phyloP scores from a whole-genome alignment of 1,140 invertebrate genomes.

The Laupala kohalensis region DNA sequence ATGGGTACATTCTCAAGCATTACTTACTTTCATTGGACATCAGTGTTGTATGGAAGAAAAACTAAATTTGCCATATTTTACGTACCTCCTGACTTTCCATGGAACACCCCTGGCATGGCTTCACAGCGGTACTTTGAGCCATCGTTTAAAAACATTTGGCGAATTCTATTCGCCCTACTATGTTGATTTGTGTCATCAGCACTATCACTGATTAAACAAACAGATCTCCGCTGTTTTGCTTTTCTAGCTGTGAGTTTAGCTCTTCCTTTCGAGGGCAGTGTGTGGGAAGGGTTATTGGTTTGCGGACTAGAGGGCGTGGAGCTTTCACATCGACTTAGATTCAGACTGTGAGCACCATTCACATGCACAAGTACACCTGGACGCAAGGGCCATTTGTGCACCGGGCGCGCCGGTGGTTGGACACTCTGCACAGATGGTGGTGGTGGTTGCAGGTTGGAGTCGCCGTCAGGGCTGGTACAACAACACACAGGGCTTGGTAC shows the following conservation, averaged over 20 bases:
- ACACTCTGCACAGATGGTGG: no score
- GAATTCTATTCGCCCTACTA: constrained; percentile 20
- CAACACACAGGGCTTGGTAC: constrained; percentile 5
- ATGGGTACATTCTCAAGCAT: neutral
- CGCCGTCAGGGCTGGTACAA: constrained; percentile 20
- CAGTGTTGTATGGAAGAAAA: neutral
- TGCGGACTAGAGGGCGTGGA: neutral
- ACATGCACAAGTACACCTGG: constrained; percentile 78
- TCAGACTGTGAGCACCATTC: constrained; percentile 52
- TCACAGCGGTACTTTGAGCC: constrained; percentile 17
- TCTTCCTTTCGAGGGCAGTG: neutral
- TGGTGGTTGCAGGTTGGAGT: constrained; percentile 19
- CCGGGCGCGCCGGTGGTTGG: constrained; percentile 29
- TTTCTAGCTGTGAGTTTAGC: constrained; percentile 3
- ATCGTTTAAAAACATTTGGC: constrained; percentile 22
- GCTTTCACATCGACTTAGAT: constrained; percentile 11
- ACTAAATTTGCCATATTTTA: neutral
- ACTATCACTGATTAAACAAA: constrained; percentile 2
- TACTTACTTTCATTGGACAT: neutral
- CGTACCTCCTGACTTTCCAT: constrained; percentile 24
- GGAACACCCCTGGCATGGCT: constrained; percentile 22
- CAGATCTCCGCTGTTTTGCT: constrained; percentile 9
- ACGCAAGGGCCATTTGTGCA: constrained; percentile 67
- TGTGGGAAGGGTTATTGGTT: neutral
- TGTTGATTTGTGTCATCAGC: constrained; percentile 20